Evolutionary conservation across 2,888 invertebrate genomes (phyloP), one percentile per base, ranked within the genome.

Genomic region (Gonocerus acuteangulatus): DNA sequence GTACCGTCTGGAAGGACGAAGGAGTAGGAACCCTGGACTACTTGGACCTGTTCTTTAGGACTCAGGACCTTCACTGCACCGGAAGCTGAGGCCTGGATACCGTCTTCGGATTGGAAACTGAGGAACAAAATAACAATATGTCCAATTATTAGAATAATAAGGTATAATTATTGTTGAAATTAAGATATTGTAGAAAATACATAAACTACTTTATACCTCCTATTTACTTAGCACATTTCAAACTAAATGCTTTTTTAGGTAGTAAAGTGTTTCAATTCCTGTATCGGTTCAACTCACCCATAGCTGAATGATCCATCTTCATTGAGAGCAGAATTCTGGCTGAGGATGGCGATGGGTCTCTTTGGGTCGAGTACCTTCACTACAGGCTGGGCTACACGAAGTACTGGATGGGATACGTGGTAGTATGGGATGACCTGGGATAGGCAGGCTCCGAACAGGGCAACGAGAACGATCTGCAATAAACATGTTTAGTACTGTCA

Each of bases 91-190:
- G 81, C 85, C 13, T 77, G 77, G 65, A 87, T 87, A 9, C 86
- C 86, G 70, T 87, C 86, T 27, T 81, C 85, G 54, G 86, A 84
- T 73, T 86, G 85, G 69, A 84, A 87, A 67, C 82, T 82, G 69
- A 62, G 72, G 71, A 18, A 45, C 13, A 15, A 34, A 11, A 34
- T 9, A 34, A 34, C 34, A 34, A 34, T 34, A 34, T 34, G 34
- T 34, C 6, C 6, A 34, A 11, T 34, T 34, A 11, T 13, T 34
- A 11, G 7, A 34, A 11, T 34, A 34, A 34, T 9, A 34, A 6
- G 11, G 34, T 6, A 34, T 9, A 34, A 34, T 34, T 6, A 34
- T 34, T 6, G 7, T 34, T 9, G 34, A 34, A 34, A 34, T 34
- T 13, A 34, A 6, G 11, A 34, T 34, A 34, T 9, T 34, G 34